A percentile compares a stretch with the other conserved stretches of the same genome.
phyloP scores from a whole-genome alignment of 1,140 invertebrate species.

The Panulirus ornatus region DNA sequence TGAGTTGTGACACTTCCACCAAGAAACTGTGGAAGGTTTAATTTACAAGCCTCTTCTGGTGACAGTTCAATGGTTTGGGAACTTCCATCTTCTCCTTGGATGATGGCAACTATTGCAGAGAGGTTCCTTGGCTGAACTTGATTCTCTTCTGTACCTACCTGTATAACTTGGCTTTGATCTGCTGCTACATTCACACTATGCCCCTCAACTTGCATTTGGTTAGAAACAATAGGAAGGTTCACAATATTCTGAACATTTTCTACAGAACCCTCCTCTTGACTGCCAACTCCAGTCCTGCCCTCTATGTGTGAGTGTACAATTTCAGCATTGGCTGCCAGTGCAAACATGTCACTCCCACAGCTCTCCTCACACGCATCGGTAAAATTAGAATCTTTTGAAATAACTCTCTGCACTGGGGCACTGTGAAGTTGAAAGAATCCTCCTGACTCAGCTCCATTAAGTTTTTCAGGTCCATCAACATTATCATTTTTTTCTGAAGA shows the following conservation, averaged over 20 bases:
- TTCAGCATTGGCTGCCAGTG: background rate
- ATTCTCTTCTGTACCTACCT: slow-evolving; percentile 2
- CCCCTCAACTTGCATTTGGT: background rate
- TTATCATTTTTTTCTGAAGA: background rate
- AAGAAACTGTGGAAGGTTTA: background rate
- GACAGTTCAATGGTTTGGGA: slow-evolving; percentile 50
- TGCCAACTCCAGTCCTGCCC: background rate
- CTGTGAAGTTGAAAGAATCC: slow-evolving; percentile 32
- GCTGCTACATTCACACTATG: background rate
- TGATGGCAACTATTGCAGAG: slow-evolving; percentile 37
- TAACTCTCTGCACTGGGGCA: background rate
- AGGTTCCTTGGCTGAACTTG: slow-evolving; percentile 8
- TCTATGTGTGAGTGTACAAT: background rate
- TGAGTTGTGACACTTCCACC: background rate
- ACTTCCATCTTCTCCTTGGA: slow-evolving; percentile 54
- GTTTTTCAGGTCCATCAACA: background rate
- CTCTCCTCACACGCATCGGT: background rate
- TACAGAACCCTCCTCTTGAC: background rate
- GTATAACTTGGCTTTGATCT: background rate
- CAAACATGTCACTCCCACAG: slow-evolving; percentile 30
- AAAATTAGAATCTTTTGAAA: slow-evolving; percentile 12
- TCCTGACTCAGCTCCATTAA: background rate
- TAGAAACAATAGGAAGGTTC: slow-evolving; percentile 11
- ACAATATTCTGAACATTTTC: slow-evolving; percentile 40
- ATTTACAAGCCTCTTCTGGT: slow-evolving; percentile 43